Percentiles rank a stretch among this genome's conserved stretches.
Evolutionary conservation across 2,888 invertebrate genomes (phyloP).

Genomic region (Metallyticus violacea): DNA sequence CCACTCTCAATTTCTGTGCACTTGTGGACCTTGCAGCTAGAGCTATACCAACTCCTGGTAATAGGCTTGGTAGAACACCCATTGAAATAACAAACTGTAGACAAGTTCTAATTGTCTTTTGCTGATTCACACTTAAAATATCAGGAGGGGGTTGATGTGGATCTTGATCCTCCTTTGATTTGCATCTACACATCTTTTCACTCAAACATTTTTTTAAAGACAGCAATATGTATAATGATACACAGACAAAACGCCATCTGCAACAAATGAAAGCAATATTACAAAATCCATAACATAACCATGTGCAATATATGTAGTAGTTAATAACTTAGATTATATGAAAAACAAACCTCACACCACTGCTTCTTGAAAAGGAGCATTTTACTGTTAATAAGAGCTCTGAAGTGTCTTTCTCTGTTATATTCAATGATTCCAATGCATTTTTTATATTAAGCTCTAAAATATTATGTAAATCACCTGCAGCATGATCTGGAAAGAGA

Average conservation of each 20-base stretch:
- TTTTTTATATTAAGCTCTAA: constrained; percentile 30
- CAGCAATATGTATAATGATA: constrained; percentile 32
- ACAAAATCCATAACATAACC: not conserved
- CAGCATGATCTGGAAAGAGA: constrained; percentile 27
- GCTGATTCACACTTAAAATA: constrained; percentile 28
- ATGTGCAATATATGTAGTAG: not conserved
- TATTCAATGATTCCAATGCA: constrained; percentile 25
- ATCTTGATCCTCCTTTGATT: not conserved
- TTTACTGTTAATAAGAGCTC: constrained; percentile 23
- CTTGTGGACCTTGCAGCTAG: constrained; percentile 48
- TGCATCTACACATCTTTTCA: not conserved
- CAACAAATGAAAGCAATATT: not conserved
- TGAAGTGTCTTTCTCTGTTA: constrained; percentile 23
- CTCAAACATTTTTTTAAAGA: constrained; percentile 31
- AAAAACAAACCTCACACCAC: constrained; percentile 31
- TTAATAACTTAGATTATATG: not conserved
- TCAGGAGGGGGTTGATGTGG: constrained; percentile 14
- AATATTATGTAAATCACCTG: constrained; percentile 30
- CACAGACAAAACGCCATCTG: constrained; percentile 34
- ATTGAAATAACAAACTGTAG: constrained; percentile 62
- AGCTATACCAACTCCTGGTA: constrained; percentile 62
- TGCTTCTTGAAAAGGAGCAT: constrained; percentile 21
- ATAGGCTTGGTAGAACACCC: constrained; percentile 64
- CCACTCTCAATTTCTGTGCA: constrained; percentile 43
- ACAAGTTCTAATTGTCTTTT: constrained; percentile 58